phyloP scores from a whole-genome alignment of 1,140 invertebrate genomes.

The Drosophila chauvacae region DNA sequence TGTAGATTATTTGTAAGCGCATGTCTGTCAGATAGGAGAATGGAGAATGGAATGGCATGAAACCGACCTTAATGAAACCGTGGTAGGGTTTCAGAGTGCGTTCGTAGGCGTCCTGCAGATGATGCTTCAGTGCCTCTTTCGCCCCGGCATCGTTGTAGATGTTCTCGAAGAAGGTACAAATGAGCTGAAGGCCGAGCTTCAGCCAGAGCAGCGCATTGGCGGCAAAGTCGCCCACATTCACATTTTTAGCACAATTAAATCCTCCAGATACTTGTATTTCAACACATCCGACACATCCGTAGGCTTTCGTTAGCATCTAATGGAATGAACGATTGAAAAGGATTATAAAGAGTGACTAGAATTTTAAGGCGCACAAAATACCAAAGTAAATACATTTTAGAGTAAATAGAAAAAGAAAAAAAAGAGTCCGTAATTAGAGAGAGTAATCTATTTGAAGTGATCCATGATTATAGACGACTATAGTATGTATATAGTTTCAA shows the following conservation, averaged over 20 bases:
- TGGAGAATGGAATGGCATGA: too few relatives aligned
- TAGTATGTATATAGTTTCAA: not conserved
- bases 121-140: conserved; percentile 67
- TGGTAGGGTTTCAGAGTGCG: conserved; percentile 82
- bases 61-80: conserved; percentile 83
- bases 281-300: conserved; percentile 85
- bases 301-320: conserved; percentile 88
- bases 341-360: not conserved
- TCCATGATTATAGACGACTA: too few relatives aligned
- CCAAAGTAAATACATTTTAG: not conserved
- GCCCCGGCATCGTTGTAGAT: conserved; percentile 72
- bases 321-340: conserved; percentile 14
- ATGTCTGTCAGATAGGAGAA: not conserved
- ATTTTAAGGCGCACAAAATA: not conserved
- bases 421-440: not conserved
- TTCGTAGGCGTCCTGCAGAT: conserved; percentile 80
- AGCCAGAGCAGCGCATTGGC: conserved; percentile 86
- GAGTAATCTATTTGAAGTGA: not conserved
- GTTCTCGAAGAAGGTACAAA: conserved; percentile 82
- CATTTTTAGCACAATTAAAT: conserved; percentile 88
- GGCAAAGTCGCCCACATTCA: conserved; percentile 87
- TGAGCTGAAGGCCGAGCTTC: conserved; percentile 81
- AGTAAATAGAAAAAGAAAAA: not conserved
- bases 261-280: conserved; percentile 87
- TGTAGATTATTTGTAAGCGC: conserved; percentile 70